These are phyloP conservation scores for Poeciliopsis infans DNA, from an alignment of 2,797 vertebrate genomes.

Conservation along the genomic window DNA sequence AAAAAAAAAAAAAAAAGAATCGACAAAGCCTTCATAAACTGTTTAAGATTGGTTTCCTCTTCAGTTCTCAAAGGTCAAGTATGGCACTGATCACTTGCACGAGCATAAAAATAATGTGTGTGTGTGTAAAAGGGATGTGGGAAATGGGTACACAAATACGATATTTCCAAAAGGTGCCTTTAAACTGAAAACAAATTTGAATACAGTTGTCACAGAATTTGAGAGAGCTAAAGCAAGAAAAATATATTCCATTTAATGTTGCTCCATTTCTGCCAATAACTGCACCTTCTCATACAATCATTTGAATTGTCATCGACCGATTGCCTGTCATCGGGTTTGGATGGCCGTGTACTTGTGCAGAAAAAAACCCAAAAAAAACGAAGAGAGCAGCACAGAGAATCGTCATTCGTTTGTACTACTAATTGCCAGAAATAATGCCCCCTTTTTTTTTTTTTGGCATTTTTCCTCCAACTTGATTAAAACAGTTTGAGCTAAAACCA, in stretches of 20 bases:
- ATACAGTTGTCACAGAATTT: constrained; percentile 50
- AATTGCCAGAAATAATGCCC: constrained; percentile 81
- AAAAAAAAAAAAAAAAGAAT: constrained; percentile 37
- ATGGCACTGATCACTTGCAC: constrained; percentile 68
- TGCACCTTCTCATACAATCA: constrained; percentile 60
- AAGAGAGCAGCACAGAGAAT: constrained; percentile 55
- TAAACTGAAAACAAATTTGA: constrained; percentile 38
- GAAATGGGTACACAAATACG: constrained; percentile 21
- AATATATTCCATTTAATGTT: constrained; percentile 35
- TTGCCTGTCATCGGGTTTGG: constrained; percentile 68
- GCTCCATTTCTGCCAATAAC: constrained; percentile 41
- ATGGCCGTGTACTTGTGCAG: constrained; percentile 64
- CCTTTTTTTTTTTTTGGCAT: constrained; percentile 56
- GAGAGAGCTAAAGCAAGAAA: constrained; percentile 12
- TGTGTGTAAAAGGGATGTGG: background rate
- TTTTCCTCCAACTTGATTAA: constrained; percentile 71
- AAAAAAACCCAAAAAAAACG: constrained; percentile 11
- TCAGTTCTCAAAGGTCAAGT: constrained; percentile 49
- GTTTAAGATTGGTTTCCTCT: constrained; percentile 37
- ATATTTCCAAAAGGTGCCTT: constrained; percentile 61
- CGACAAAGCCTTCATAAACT: constrained; percentile 30
- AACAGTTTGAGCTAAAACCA: constrained; percentile 79
- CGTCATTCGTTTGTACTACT: constrained; percentile 63
- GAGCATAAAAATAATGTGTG: constrained; percentile 16
- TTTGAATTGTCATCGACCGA: constrained; percentile 72